Percentiles rank a stretch among this genome's conserved stretches.
Evolutionary conservation across 2,797 vertebrate species (phyloP).

Genomic region (Poeciliopsis presidionis): DNA sequence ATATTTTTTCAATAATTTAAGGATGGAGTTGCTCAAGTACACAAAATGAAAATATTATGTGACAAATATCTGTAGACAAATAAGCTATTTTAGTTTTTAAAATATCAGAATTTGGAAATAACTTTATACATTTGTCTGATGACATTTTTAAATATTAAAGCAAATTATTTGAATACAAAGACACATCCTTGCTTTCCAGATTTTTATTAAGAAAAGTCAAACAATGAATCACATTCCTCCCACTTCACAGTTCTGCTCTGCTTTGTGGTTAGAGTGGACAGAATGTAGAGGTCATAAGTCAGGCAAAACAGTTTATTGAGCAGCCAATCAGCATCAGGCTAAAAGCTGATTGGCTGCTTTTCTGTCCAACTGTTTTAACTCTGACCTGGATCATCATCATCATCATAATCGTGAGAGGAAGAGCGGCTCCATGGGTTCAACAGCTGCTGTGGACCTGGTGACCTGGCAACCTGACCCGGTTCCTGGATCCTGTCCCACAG

Average conservation of each 20-base stretch:
- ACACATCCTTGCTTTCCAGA: neutral
- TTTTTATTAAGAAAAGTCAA: neutral
- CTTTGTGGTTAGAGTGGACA: neutral
- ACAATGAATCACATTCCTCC: neutral
- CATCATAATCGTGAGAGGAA: neutral
- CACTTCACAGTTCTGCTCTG: neutral
- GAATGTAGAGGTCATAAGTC: neutral
- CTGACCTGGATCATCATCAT: neutral
- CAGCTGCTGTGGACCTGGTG: neutral
- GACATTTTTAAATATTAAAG: neutral
- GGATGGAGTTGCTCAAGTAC: neutral
- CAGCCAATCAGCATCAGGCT: conserved; percentile 1
- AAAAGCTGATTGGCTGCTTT: neutral
- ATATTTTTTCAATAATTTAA: no score
- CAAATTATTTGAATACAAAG: neutral
- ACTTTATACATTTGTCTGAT: neutral
- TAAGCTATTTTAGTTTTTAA: neutral
- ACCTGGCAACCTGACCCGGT: neutral
- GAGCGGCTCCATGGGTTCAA: neutral
- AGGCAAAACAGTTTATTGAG: neutral
- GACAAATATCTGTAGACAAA: neutral
- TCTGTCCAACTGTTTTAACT: neutral
- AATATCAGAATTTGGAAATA: neutral
- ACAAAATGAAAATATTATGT: no score
- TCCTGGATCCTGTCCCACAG: neutral